Evolutionary conservation across 2,113 vertebrate genomes (phyloP).

Genomic region (Nothocercus nigrocapillus): DNA sequence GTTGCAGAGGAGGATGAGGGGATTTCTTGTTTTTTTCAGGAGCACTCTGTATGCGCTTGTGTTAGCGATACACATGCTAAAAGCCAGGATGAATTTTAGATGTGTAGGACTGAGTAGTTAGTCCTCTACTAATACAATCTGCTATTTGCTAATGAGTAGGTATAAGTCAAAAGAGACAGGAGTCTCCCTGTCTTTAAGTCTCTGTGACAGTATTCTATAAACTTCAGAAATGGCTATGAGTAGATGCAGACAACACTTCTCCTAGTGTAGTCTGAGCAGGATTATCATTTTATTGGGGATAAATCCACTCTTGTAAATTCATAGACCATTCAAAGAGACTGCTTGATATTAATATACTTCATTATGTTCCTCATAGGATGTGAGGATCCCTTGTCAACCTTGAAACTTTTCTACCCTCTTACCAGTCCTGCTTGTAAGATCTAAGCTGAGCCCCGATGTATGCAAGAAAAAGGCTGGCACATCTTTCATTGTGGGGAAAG

Average conservation of each 20-base stretch:
- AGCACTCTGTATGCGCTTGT: not conserved
- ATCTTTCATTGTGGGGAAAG: not conserved
- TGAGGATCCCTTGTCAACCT: not conserved
- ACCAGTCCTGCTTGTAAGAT: not conserved
- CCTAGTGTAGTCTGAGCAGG: not conserved
- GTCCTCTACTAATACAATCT: too few species aligned
- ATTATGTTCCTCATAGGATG: not conserved
- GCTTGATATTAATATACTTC: not conserved
- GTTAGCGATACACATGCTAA: not conserved
- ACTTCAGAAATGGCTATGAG: not conserved
- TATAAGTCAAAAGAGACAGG: not conserved
- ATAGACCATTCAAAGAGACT: not conserved
- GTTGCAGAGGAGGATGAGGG: not conserved
- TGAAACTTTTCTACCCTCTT: not conserved
- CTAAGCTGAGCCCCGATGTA: not conserved
- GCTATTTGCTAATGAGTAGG: too few species aligned
- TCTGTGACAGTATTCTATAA: not conserved
- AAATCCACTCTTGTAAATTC: not conserved
- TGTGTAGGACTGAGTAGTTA: not conserved
- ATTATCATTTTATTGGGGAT: not conserved
- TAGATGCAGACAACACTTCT: not conserved
- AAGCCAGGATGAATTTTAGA: not conserved
- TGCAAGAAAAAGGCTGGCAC: not conserved
- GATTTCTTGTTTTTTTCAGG: not conserved
- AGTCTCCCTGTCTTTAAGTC: not conserved